These are phyloP conservation scores for Amphiprion ocellaris DNA, from an alignment of 2,113 vertebrate genomes.

Conservation along the genomic window DNA sequence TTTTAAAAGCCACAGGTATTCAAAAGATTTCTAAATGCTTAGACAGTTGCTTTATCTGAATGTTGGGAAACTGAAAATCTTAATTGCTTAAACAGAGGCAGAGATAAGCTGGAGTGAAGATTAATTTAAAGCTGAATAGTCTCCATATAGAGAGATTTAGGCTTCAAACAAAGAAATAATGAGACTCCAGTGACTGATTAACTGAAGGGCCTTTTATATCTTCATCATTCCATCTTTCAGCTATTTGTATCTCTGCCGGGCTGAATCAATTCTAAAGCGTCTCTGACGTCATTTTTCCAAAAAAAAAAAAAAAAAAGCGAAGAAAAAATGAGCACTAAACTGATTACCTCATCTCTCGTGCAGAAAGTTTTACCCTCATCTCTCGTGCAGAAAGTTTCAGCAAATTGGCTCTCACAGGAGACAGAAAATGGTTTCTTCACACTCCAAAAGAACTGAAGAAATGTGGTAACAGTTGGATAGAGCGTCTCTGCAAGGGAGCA, in stretches of 20 bases:
- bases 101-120: conserved; percentile 49
- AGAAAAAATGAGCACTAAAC: not conserved
- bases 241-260: conserved; percentile 31
- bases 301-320: not conserved
- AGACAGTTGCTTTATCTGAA: conserved; percentile 50
- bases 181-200: conserved; percentile 54
- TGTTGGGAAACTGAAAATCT: conserved; percentile 53
- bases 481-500: not conserved
- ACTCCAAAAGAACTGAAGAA: not conserved
- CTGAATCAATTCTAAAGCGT: conserved; percentile 43
- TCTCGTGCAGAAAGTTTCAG: conserved; percentile 22
- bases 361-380: conserved; percentile 36
- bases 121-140: conserved; percentile 50
- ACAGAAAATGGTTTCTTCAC: not conserved
- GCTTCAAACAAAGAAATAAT: conserved; percentile 65
- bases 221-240: conserved; percentile 40
- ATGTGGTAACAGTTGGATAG: not conserved
- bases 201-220: conserved; percentile 44
- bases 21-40: conserved; percentile 58
- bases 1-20: conserved; percentile 50
- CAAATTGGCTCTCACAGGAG: not conserved
- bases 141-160: conserved; percentile 28
- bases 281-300: conserved; percentile 36
- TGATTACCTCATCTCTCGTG: conserved; percentile 38
- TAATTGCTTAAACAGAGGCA: conserved; percentile 60